These are phyloP conservation scores for Stenotaenia linearis DNA, from an alignment of 2,888 invertebrate species.

Conservation along the genomic window DNA sequence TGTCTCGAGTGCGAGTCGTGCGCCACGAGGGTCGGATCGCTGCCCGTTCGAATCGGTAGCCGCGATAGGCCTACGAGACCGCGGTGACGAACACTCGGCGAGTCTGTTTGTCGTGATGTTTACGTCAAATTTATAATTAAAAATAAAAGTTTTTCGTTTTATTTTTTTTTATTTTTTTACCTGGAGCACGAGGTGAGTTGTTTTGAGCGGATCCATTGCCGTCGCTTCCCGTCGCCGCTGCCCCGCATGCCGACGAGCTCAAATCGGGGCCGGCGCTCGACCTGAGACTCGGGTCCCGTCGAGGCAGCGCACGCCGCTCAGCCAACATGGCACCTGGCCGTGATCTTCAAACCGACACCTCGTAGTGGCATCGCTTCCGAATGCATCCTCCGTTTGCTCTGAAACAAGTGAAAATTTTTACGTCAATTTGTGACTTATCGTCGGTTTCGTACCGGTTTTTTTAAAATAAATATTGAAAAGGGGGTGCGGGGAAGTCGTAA, in stretches of 20 bases:
- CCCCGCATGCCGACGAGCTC: constrained; percentile 28
- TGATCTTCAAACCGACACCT: neutral
- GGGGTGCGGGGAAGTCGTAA: neutral
- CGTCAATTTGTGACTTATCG: neutral
- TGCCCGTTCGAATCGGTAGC: constrained; percentile 33
- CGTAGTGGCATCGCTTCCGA: neutral
- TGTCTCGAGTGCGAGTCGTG: constrained; percentile 35
- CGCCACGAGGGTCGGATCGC: constrained; percentile 35
- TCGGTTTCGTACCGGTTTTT: neutral
- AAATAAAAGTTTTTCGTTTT: neutral
- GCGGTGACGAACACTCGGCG: constrained; percentile 6
- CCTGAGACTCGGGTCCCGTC: constrained; percentile 36
- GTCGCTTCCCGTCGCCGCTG: neutral
- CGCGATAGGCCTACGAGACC: constrained; percentile 24
- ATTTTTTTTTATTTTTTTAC: neutral
- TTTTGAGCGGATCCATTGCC: neutral
- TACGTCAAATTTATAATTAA: too few species aligned
- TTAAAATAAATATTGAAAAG: neutral
- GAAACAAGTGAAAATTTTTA: neutral
- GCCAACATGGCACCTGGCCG: constrained; percentile 34
- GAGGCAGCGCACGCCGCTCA: constrained; percentile 36
- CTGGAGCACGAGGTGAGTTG: neutral
- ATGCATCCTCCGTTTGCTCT: neutral
- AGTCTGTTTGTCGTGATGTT: neutral
- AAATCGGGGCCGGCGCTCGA: constrained; percentile 37